Conservation (phyloP, 1,140 invertebrate genomes). For the Drosophila kikkawai region DNA sequence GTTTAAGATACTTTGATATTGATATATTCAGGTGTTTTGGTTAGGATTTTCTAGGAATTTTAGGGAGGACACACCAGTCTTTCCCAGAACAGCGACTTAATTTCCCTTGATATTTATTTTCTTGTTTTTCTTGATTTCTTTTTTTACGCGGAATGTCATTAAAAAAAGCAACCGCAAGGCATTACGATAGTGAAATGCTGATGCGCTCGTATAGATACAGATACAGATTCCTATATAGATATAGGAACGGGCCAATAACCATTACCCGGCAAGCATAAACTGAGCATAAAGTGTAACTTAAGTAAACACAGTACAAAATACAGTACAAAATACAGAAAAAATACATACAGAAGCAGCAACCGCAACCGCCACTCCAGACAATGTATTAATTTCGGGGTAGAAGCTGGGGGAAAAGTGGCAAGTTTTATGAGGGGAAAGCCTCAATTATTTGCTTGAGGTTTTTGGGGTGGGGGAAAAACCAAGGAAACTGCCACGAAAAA, state of each 20-base stretch:
- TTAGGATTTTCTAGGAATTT: not conserved
- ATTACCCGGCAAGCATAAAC: constrained; percentile 24
- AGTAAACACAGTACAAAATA: constrained; percentile 19
- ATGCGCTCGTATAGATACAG: constrained; percentile 3
- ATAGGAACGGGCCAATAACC: constrained; percentile 5
- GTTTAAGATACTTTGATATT: not conserved
- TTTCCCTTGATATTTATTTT: not conserved
- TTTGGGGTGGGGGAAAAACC: not conserved
- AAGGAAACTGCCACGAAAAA: constrained; percentile 11
- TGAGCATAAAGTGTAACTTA: constrained; percentile 44
- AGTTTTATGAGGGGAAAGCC: constrained; percentile 57
- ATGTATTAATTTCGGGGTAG: constrained; percentile 33
- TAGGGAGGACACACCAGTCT: not conserved
- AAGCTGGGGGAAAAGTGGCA: constrained; percentile 26
- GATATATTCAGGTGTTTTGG: constrained; percentile 6
- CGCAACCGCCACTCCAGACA: constrained; percentile 30
- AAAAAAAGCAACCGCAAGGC: constrained; percentile 10
- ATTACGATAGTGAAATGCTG: not conserved
- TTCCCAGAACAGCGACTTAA: not conserved
- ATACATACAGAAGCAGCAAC: constrained; percentile 1
- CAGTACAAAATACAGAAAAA: not conserved
- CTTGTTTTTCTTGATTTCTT: no score
- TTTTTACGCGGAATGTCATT: constrained; percentile 9
- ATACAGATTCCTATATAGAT: constrained; percentile 3
- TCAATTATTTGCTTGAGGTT: constrained; percentile 67